Conservation (phyloP, 64 coral and sea anemone genomes). For the Acropora yongei region DNA sequence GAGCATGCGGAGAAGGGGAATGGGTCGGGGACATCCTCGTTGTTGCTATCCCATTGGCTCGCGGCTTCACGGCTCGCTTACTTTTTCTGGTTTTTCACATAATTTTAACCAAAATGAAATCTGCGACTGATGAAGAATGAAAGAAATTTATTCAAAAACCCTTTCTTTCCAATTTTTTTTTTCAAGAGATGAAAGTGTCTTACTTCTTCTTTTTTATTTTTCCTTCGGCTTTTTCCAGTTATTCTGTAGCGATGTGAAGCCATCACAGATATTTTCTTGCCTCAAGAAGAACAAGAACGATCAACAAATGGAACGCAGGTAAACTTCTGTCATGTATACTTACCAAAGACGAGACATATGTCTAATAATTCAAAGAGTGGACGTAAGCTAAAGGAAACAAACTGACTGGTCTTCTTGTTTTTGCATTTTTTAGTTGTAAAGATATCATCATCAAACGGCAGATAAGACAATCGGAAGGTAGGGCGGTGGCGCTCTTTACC, state of each 20-base stretch:
- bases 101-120: no score
- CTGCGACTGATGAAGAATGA: no score
- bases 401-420: neutral
- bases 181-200: neutral
- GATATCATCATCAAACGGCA: conserved; percentile 74
- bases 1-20: no score
- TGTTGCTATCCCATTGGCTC: no score
- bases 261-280: conserved; percentile 72
- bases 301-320: conserved; percentile 72
- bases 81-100: no score
- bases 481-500: neutral
- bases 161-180: no score
- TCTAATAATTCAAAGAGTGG: neutral
- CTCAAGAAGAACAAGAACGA: conserved; percentile 77
- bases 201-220: neutral
- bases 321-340: no score
- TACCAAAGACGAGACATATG: no score
- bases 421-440: conserved; percentile 52
- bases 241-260: conserved; percentile 62
- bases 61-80: no score
- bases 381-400: no score
- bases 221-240: conserved; percentile 56
- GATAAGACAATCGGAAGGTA: conserved; percentile 77
- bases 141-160: no score
- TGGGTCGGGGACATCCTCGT: no score